Percentiles rank a stretch among this genome's conserved stretches.
Evolutionary conservation across 2,113 vertebrate genomes (phyloP).

Genomic region (Phrynosoma platyrhinos): DNA sequence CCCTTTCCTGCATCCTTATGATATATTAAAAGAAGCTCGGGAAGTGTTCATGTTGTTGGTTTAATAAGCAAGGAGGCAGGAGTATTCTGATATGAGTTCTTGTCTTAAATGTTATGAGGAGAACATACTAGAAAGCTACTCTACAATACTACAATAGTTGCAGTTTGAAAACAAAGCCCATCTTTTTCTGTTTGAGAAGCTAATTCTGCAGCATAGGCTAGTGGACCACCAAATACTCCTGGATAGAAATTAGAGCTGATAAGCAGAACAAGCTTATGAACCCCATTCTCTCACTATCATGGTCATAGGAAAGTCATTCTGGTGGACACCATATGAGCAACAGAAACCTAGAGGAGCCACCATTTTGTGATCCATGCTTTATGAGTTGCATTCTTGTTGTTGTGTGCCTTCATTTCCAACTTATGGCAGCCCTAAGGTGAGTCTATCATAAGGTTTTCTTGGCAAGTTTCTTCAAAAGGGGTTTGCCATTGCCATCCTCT

Average conservation of each 20-base stretch:
- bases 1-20: conserved; percentile 32
- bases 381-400: neutral
- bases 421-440: too few relatives aligned
- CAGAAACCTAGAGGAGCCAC: neutral
- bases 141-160: neutral
- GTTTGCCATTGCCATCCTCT: too few relatives aligned
- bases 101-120: neutral
- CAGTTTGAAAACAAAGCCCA: neutral
- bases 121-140: neutral
- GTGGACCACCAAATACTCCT: neutral
- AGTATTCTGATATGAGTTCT: neutral
- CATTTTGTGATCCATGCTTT: neutral
- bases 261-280: too few relatives aligned
- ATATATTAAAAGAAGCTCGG: conserved; percentile 23
- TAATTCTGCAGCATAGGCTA: neutral
- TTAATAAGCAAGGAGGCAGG: neutral
- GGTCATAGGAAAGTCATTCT: neutral
- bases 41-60: neutral
- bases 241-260: neutral
- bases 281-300: neutral
- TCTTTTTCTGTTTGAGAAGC: neutral
- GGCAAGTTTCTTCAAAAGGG: too few relatives aligned
- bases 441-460: too few relatives aligned
- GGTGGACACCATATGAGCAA: neutral
- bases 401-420: too few relatives aligned